Evolutionary conservation across 2,888 invertebrate species (phyloP), one percentile per base, ranked within the genome.

Genomic region (Drosophila cognata): DNA sequence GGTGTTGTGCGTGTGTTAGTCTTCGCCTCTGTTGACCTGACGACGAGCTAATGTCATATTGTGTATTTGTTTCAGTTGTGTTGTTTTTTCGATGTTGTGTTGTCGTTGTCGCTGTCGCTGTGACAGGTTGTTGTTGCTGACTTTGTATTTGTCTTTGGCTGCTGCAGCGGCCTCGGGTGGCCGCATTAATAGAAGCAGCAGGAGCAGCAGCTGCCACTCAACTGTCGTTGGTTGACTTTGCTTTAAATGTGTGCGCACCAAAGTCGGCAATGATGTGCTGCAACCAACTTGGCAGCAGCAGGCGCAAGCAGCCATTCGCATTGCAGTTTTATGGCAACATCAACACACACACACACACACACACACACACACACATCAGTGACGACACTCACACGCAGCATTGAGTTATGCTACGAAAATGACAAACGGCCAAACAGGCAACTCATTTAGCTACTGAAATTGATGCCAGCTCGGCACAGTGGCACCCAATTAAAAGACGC

Each of bases 231-330:
- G 51, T 71, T 74, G 74, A 66, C 70, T 68, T 73, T 84, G 73
- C 74, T 79, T 87, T 86, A 90, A 87, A 87, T 88, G 86, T 87
- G 90, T 87, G 90, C 90, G 78, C 87, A 87, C 83, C 82, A 86
- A 86, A 90, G 85, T 90, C 90, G 85, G 85, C 85, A 86, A 90
- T 85, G 85, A 90, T 88, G 90, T 84, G 89, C 71, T 79, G 90
- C 90, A 78, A 68, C 74, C 61, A 81, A 70, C 78, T 25, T 66
- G 73, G 66, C 81, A 69, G 60, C 43, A 63, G 81, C 50, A 53
- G 60, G 28, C 59, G 65, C 60, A n/a, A 38, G 60, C 59, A 36
- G 68, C 21, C 65, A 52, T 71, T 66, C 71, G 61, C 68, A 72
- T 63, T 53, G 62, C 43, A 67, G 66, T 75, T 77, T 46, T 79